phyloP scores from a whole-genome alignment of 1,140 invertebrate species.

The Gonatopus flavifemur region DNA sequence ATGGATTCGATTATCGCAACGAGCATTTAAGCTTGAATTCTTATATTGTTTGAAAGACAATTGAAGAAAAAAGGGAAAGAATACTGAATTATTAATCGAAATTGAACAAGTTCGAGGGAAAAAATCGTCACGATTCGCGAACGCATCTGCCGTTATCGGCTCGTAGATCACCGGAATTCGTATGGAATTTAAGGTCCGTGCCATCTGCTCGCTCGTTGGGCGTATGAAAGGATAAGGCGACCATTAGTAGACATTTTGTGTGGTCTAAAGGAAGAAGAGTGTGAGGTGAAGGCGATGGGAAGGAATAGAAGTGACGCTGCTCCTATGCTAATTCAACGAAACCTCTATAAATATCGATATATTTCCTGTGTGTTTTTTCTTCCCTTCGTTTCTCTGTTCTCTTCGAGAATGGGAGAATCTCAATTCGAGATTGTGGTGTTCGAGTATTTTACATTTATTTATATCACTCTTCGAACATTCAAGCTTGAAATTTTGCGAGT shows the following conservation, averaged over 20 bases:
- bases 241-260: constrained; percentile 59
- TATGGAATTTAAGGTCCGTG: constrained; percentile 22
- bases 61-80: too few species aligned
- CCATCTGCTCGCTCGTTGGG: not conserved
- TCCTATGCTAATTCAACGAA: constrained; percentile 54
- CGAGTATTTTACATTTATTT: too few species aligned
- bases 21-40: too few species aligned
- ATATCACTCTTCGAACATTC: not conserved
- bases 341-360: constrained; percentile 56
- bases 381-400: constrained; percentile 4
- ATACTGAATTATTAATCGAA: too few species aligned
- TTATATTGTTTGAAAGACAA: too few species aligned
- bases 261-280: constrained; percentile 40
- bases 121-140: too few species aligned
- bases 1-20: too few species aligned
- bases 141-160: constrained; percentile 19
- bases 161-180: constrained; percentile 13
- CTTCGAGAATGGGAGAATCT: too few species aligned
- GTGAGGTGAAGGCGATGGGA: constrained; percentile 7
- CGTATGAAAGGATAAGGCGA: constrained; percentile 26
- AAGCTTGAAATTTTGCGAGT: not conserved
- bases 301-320: constrained; percentile 30
- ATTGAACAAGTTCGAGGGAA: too few species aligned
- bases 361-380: too few species aligned
- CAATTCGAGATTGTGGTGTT: too few species aligned